phyloP scores from a whole-genome alignment of 37 sponge, comb jelly and placozoan genomes.

The Chondrilla cf. caribensis region DNA sequence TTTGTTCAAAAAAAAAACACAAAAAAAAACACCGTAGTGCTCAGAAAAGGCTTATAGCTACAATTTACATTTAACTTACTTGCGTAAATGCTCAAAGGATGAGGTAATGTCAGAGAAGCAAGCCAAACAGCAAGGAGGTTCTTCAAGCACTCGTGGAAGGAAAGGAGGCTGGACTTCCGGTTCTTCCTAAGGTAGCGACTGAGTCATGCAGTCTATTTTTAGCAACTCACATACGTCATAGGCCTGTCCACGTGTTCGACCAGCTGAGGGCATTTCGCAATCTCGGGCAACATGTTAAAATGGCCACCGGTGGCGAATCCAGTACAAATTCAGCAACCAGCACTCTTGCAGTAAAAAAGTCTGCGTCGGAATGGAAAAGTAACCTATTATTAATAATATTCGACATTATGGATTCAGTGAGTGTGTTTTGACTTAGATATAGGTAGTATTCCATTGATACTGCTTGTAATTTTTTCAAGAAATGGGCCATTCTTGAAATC shows the following conservation, averaged over 20 bases:
- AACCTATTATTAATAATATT: not conserved
- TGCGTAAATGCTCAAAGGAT: no score
- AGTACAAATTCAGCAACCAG: not conserved
- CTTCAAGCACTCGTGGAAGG: not conserved
- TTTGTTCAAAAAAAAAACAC: no score
- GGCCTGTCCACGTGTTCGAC: not conserved
- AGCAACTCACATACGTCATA: slow-evolving; percentile 4
- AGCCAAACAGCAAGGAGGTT: not conserved
- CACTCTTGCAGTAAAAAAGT: no score
- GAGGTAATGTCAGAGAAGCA: not conserved
- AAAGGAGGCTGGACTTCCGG: slow-evolving; percentile 1
- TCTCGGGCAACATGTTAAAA: not conserved
- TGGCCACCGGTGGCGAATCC: slow-evolving; percentile 7
- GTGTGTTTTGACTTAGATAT: not conserved
- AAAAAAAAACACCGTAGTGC: no score
- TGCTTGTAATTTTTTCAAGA: no score
- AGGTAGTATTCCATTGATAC: not conserved
- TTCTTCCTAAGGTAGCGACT: not conserved
- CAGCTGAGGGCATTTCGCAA: not conserved
- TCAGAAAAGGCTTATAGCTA: no score
- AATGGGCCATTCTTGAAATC: no score
- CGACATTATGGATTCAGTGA: not conserved
- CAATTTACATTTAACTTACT: no score
- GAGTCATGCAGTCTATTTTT: not conserved
- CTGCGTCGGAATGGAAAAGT: slow-evolving; percentile 15